A percentile compares a stretch with the other conserved stretches of the same genome.
These are phyloP conservation scores for Drosophila leonis DNA, from an alignment of 2,888 invertebrate genomes.

Conservation along the genomic window DNA sequence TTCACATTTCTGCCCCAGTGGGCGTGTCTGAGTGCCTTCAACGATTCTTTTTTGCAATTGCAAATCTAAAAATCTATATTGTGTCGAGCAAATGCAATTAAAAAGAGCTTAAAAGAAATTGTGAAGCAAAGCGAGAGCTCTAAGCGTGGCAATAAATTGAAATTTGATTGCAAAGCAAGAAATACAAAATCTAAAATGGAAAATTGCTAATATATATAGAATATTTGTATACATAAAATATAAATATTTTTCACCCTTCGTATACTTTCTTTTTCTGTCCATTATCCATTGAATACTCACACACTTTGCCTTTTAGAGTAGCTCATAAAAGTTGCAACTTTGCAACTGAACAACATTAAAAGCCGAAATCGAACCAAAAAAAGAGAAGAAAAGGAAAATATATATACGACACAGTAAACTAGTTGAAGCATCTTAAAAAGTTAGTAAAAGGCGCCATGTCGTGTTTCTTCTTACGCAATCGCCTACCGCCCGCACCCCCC, in stretches of 20 bases:
- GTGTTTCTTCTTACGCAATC: constrained; percentile 43
- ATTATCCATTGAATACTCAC: background rate
- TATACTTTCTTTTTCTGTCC: background rate
- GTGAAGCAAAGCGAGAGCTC: background rate
- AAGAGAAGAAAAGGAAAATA: constrained; percentile 10
- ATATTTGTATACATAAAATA: background rate
- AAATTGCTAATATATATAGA: background rate
- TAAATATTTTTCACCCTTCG: background rate
- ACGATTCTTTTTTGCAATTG: constrained; percentile 26
- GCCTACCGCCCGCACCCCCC: background rate
- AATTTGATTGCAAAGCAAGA: constrained; percentile 5
- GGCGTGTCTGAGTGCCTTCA: background rate
- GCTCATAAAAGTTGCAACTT: constrained; percentile 29
- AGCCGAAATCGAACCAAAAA: constrained; percentile 23
- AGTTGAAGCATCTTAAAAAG: constrained; percentile 54
- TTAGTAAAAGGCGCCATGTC: constrained; percentile 60
- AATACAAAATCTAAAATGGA: background rate
- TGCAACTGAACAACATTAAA: constrained; percentile 25
- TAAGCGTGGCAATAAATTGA: background rate
- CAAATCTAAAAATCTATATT: constrained; percentile 11
- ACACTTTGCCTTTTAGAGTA: constrained; percentile 12
- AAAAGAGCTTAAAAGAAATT: constrained; percentile 25
- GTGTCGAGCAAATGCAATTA: constrained; percentile 27
- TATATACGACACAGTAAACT: constrained; percentile 36
- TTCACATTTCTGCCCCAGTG: background rate